phyloP scores from a whole-genome alignment of 2,113 vertebrate species.

The Uria lomvia region DNA sequence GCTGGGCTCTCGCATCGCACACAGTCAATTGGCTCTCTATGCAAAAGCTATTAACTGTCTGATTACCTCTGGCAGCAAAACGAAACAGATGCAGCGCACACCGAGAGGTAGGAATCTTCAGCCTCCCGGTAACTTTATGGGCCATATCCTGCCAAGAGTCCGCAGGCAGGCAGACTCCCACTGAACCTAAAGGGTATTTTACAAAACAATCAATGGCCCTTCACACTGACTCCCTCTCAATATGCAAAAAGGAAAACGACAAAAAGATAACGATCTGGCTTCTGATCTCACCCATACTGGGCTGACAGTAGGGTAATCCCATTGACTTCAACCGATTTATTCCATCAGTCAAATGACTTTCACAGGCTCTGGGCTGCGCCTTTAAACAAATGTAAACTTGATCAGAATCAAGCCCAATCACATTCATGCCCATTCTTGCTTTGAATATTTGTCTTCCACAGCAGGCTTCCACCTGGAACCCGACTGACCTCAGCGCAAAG shows the following conservation, averaged over 20 bases:
- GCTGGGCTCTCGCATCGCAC: neutral
- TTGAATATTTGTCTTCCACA: constrained; percentile 5
- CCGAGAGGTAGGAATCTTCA: neutral
- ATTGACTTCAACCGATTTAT: constrained; percentile 19
- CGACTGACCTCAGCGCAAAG: neutral
- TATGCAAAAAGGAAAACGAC: constrained; percentile 34
- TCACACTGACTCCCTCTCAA: neutral
- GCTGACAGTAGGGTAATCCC: constrained; percentile 16
- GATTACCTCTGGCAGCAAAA: neutral
- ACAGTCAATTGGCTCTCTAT: neutral
- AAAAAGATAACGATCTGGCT: constrained; percentile 39
- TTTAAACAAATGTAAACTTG: constrained; percentile 50
- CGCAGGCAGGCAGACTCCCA: neutral
- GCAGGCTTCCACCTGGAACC: neutral
- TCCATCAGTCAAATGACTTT: neutral
- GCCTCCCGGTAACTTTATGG: neutral
- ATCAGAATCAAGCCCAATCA: constrained; percentile 48
- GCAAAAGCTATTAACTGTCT: neutral
- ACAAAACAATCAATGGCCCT: constrained; percentile 35
- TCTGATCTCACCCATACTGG: neutral
- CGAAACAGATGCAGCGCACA: neutral
- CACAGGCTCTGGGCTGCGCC: constrained; percentile 29
- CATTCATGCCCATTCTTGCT: constrained; percentile 56
- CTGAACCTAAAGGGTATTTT: neutral
- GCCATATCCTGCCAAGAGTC: constrained; percentile 38